Percentiles rank a stretch among this genome's conserved stretches.
phyloP scores from a whole-genome alignment of 2,113 vertebrate genomes.

The Gymnarchus niloticus region DNA sequence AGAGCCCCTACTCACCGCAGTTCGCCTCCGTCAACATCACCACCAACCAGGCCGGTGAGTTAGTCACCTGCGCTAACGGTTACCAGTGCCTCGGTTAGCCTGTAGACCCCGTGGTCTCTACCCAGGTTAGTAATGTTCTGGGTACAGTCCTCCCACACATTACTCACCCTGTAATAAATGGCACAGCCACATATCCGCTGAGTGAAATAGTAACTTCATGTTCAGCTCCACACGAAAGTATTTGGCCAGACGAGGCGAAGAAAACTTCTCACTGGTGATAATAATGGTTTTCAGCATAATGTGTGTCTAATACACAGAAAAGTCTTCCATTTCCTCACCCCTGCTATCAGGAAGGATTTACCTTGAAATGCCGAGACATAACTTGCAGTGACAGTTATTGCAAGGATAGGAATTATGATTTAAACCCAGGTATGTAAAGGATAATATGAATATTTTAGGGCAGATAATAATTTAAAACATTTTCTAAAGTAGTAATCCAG shows the following conservation, averaged over 20 bases:
- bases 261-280: not conserved
- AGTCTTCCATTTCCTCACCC: not conserved
- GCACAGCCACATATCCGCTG: not conserved
- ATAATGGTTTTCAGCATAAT: not conserved
- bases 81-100: not conserved
- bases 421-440: not conserved
- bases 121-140: not conserved
- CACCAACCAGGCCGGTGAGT: slow-evolving; percentile 94
- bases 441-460: not conserved
- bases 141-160: not conserved
- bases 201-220: not conserved
- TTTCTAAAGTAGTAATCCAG: not conserved
- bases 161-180: not conserved
- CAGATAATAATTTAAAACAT: not conserved
- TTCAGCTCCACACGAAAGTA: not conserved
- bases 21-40: slow-evolving; percentile 89
- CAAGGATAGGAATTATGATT: not conserved
- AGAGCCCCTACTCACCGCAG: slow-evolving; percentile 85
- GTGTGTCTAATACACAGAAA: not conserved
- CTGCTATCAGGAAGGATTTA: not conserved
- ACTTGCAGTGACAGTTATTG: not conserved
- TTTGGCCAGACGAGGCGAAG: not conserved
- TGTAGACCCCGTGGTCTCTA: not conserved
- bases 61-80: not conserved
- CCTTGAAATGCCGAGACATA: not conserved